phyloP scores from a whole-genome alignment of 2,797 vertebrate species.

The Pipistrellus kuhlii region DNA sequence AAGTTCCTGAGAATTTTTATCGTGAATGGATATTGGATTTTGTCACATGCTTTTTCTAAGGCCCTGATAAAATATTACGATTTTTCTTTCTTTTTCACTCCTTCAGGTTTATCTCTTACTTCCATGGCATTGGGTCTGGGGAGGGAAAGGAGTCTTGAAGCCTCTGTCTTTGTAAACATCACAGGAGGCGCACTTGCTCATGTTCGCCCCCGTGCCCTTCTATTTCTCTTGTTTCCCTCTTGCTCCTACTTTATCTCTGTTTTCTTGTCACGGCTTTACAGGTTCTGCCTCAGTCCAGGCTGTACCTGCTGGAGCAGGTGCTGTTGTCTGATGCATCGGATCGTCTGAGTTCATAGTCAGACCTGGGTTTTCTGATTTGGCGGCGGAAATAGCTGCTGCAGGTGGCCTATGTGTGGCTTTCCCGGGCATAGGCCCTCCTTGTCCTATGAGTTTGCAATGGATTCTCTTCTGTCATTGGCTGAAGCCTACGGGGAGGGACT shows the following conservation, averaged over 20 bases:
- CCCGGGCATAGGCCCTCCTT: neutral
- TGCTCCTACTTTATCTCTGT: neutral
- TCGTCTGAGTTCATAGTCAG: neutral
- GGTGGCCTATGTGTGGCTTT: neutral
- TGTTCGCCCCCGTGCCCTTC: neutral
- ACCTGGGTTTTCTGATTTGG: neutral
- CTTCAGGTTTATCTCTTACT: neutral
- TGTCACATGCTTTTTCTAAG: neutral
- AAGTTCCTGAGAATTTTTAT: neutral
- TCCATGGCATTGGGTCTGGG: neutral
- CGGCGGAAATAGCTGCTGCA: neutral
- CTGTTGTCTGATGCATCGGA: neutral
- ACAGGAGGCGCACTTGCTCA: accelerated
- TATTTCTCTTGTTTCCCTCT: neutral
- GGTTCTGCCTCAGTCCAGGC: neutral
- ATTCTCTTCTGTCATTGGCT: neutral
- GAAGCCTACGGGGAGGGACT: neutral
- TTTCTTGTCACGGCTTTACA: neutral
- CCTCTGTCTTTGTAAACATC: neutral
- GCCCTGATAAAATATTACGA: neutral
- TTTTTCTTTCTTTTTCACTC: neutral
- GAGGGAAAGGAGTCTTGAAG: neutral
- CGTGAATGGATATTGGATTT: neutral
- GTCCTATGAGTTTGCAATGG: neutral
- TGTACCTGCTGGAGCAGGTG: neutral